phyloP scores from a whole-genome alignment of 2,113 vertebrate genomes.

The Tetrao urogallus region DNA sequence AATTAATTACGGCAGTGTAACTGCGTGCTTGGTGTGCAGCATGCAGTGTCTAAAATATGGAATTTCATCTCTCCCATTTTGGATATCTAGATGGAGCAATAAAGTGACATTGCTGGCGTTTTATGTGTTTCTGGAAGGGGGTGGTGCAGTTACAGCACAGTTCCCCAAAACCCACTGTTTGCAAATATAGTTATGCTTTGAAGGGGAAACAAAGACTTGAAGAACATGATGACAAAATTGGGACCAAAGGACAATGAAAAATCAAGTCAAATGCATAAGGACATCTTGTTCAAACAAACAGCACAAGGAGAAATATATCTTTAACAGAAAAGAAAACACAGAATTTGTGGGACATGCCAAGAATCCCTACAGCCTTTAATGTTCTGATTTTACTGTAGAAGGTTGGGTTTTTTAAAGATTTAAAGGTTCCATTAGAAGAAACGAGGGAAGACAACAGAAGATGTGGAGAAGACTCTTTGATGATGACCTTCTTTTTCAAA shows the following conservation, averaged over 20 bases:
- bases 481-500: not conserved
- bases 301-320: not conserved
- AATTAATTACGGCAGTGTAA: not conserved
- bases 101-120: not conserved
- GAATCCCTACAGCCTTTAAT: not conserved
- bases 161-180: not conserved
- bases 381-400: not conserved
- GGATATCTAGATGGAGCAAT: not conserved
- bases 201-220: not conserved
- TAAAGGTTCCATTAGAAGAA: not conserved
- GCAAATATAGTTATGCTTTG: not conserved
- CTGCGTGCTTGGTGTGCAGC: not conserved
- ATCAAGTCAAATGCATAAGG: not conserved
- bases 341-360: not conserved
- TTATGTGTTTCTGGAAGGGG: not conserved
- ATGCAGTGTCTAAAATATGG: not conserved
- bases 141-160: not conserved
- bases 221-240: not conserved
- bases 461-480: not conserved
- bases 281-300: not conserved
- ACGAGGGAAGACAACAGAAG: not conserved
- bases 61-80: not conserved
- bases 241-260: not conserved
- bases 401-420: not conserved
- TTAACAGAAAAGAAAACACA: not conserved